Evolutionary conservation across 2,888 invertebrate species (phyloP).

Genomic region (Argyresthia albistria): DNA sequence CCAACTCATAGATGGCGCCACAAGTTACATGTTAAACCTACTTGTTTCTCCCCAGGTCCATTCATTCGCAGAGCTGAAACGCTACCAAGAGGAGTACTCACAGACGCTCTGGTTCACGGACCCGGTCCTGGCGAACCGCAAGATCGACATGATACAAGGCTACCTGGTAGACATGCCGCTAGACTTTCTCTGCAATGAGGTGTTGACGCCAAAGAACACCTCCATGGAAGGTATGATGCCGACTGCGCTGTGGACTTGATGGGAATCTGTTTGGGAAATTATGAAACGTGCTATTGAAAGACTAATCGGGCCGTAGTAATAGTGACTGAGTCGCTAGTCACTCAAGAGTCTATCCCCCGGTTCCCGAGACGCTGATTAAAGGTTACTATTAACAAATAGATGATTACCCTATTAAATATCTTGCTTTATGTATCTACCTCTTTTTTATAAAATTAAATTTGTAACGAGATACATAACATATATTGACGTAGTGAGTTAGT

Average conservation of each 20-base stretch:
- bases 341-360: too few species aligned
- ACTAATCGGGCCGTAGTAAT: too few species aligned
- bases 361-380: too few species aligned
- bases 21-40: neutral
- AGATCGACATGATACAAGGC: slow-evolving; percentile 85
- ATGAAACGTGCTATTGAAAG: too few species aligned
- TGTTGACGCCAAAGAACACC: slow-evolving; percentile 84
- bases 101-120: slow-evolving; percentile 81
- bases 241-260: slow-evolving; percentile 90
- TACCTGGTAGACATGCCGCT: slow-evolving; percentile 91
- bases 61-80: slow-evolving; percentile 82
- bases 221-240: slow-evolving; percentile 96
- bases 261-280: neutral
- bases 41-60: slow-evolving; percentile 64
- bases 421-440: too few species aligned
- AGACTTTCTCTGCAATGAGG: slow-evolving; percentile 90
- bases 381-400: too few species aligned
- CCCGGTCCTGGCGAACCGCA: slow-evolving; percentile 79
- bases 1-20: too few species aligned
- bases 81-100: slow-evolving; percentile 78
- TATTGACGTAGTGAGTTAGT: too few species aligned
- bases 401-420: too few species aligned
- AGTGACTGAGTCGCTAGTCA: too few species aligned
- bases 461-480: too few species aligned
- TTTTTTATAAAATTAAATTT: too few species aligned